phyloP scores from a whole-genome alignment of 2,888 invertebrate genomes.

The Sympetrum striolatum region DNA sequence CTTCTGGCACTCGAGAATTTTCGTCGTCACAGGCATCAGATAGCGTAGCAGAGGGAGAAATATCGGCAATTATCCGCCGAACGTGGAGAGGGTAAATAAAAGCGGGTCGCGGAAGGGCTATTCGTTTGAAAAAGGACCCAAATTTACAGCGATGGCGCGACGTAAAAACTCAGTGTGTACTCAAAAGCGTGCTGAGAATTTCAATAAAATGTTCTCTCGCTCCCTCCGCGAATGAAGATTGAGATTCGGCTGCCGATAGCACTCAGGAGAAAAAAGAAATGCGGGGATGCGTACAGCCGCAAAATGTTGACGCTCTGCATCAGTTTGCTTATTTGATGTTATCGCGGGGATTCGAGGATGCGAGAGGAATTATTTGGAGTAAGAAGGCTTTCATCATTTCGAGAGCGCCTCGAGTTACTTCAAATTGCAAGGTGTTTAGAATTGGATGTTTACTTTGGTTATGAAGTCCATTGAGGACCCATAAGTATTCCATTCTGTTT shows the following conservation, averaged over 20 bases:
- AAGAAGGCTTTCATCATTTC: too few species aligned
- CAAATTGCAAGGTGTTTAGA: too few species aligned
- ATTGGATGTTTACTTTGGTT: too few species aligned
- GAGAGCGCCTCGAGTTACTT: too few species aligned
- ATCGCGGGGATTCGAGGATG: too few species aligned
- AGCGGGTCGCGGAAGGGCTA: not conserved
- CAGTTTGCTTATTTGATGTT: too few species aligned
- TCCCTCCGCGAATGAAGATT: not conserved
- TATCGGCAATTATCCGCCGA: not conserved
- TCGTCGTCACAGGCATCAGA: not conserved
- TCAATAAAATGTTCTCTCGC: not conserved
- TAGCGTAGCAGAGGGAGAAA: not conserved
- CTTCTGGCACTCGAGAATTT: not conserved
- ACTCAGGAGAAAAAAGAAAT: not conserved
- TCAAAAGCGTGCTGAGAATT: not conserved
- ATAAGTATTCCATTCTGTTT: too few species aligned
- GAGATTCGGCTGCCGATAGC: not conserved
- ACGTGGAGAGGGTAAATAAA: not conserved
- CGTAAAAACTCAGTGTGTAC: not conserved
- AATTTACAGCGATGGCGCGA: not conserved
- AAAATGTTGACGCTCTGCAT: too few species aligned
- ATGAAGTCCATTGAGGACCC: too few species aligned
- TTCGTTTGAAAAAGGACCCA: not conserved
- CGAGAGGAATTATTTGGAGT: too few species aligned
- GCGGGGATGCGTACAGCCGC: not conserved